Conservation (phyloP, 2,797 vertebrate genomes). For the Oreortyx pictus region DNA sequence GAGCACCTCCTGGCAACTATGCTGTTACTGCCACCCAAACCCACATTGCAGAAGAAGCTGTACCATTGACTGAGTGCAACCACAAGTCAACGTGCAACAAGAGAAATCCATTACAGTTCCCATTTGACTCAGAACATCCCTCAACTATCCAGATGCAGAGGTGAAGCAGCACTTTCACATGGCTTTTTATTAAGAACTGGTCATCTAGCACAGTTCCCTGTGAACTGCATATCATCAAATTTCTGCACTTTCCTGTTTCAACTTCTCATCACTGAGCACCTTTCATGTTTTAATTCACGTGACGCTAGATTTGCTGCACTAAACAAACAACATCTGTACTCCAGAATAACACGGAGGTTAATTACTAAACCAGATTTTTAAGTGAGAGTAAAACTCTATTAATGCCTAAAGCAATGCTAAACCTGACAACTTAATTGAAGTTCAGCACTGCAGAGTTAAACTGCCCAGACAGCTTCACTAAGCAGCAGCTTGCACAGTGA, state of each 20-base stretch:
- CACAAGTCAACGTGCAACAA: not conserved
- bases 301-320: slow-evolving; percentile 37
- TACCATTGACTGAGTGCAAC: not conserved
- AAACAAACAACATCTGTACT: slow-evolving; percentile 64
- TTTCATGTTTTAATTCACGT: slow-evolving; percentile 68
- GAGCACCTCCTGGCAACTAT: not conserved
- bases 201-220: not conserved
- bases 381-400: slow-evolving; percentile 68
- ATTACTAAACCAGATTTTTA: slow-evolving; percentile 71
- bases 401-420: slow-evolving; percentile 68
- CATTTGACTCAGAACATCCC: not conserved
- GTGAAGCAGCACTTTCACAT: not conserved
- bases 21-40: not conserved
- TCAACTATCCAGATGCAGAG: not conserved
- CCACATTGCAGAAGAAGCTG: not conserved
- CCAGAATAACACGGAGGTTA: slow-evolving; percentile 57
- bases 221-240: slow-evolving; percentile 37
- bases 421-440: slow-evolving; percentile 63
- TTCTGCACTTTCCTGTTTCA: slow-evolving; percentile 47
- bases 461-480: slow-evolving; percentile 46
- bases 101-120: not conserved
- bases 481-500: not conserved
- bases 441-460: slow-evolving; percentile 48
- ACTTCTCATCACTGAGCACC: slow-evolving; percentile 43
- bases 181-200: not conserved